These are phyloP conservation scores for Pyrocephalus nanus DNA, from an alignment of 2,797 vertebrate species.

Conservation along the genomic window DNA sequence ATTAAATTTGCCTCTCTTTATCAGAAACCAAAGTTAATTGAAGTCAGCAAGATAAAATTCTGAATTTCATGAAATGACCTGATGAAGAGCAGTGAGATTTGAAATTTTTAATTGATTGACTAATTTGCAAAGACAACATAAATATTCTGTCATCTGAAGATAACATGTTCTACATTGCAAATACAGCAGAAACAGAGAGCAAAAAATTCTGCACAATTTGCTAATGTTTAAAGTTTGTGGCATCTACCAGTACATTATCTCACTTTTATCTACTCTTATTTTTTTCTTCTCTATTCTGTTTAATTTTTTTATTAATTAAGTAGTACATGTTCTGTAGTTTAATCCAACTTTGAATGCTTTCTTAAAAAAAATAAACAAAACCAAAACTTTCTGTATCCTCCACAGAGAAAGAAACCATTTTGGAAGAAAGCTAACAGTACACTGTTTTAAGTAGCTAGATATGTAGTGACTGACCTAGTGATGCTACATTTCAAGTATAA, in stretches of 20 bases:
- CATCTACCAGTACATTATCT: neutral
- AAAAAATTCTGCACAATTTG: neutral
- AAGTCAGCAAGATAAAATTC: neutral
- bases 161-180: neutral
- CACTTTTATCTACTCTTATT: neutral
- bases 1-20: neutral
- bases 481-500: neutral
- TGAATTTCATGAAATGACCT: neutral
- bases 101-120: neutral
- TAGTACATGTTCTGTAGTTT: neutral
- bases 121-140: neutral
- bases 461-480: neutral
- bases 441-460: neutral
- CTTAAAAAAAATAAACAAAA: neutral
- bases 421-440: neutral
- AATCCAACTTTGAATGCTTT: neutral
- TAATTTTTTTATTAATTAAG: rapidly evolving
- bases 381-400: neutral
- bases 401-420: neutral
- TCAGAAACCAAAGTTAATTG: neutral
- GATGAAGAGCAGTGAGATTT: neutral
- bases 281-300: neutral
- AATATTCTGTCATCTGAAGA: neutral
- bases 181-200: neutral
- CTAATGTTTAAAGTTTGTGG: neutral